A percentile compares a stretch with the other conserved stretches of the same genome.
Conservation (phyloP, 2,797 vertebrate genomes). For the Molothrus aeneus region DNA sequence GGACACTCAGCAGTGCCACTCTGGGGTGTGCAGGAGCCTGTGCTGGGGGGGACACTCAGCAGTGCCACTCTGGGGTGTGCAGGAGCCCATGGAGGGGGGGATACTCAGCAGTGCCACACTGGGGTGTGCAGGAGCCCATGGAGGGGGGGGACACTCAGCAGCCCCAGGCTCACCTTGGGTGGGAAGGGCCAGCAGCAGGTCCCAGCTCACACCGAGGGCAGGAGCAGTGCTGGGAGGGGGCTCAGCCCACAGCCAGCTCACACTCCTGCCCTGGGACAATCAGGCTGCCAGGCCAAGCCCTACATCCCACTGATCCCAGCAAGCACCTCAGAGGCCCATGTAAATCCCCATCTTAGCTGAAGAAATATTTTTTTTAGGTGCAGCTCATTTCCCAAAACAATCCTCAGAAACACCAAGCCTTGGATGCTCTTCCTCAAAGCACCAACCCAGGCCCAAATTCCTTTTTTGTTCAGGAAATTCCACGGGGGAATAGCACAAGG, state of each 20-base stretch:
- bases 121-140: neutral
- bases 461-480: neutral
- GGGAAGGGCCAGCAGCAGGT: neutral
- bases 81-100: neutral
- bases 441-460: neutral
- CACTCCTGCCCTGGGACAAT: neutral
- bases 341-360: neutral
- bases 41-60: neutral
- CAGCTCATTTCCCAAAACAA: neutral
- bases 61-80: neutral
- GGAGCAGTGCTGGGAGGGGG: neutral
- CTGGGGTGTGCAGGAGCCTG: neutral
- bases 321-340: accelerated
- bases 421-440: neutral
- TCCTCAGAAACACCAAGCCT: accelerated
- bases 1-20: neutral
- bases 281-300: neutral
- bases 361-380: neutral
- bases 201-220: accelerated
- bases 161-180: neutral
- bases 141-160: neutral
- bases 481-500: accelerated
- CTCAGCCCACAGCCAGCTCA: neutral
- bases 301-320: accelerated
- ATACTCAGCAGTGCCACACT: too few species aligned